Evolutionary conservation across 2,113 vertebrate species (phyloP), one percentile per base, ranked within the genome.

Genomic region (Bubo blakistoni): DNA sequence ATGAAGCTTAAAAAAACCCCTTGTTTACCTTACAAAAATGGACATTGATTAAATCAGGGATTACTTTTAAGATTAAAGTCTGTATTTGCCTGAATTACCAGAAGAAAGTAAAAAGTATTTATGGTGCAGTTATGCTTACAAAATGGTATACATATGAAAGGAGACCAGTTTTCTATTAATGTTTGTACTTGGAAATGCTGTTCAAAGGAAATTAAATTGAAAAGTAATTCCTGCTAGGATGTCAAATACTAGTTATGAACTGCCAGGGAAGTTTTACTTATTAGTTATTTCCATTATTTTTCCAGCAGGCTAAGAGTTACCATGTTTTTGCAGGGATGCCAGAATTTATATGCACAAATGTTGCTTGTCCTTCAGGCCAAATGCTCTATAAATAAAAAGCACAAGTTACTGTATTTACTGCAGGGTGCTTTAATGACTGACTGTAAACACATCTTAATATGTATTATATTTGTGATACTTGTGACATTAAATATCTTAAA

Each of bases 291-390:
- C 40, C 30, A 10, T 72, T 76, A 51, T 61, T 86, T 62, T 89
- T 82, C 74, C 81, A 94, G 84, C 81, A 95, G 59, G 14, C 24
- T 62, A 65, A 58, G 90, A 70, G 71, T 95, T 95, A 79, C 88
- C 30, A 4, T 77, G 58, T 58, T 92, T 83, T 87, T 92, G 86
- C 67, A 86, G 71, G 49, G 69, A 69, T 91, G 93, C 84, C 94
- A 95, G 51, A 77, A 94, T 88, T 86, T 66, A 61, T 42, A 21
- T 55, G 73, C 89, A 82, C 79, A 93, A 91, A 94, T 82, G 80
- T 61, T 91, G 77, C 72, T 92, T 88, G 34, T 81, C 52, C 91
- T 96, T 76, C 84, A 72, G 96, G 93, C 89, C 70, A 94, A 92
- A 96, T 76, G 44, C 26, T 88, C 91, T 84, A 76, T 95, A 94